Percentiles rank a stretch among this genome's conserved stretches.
Conservation (phyloP, 2,797 vertebrate genomes). For the Spheniscus humboldti region DNA sequence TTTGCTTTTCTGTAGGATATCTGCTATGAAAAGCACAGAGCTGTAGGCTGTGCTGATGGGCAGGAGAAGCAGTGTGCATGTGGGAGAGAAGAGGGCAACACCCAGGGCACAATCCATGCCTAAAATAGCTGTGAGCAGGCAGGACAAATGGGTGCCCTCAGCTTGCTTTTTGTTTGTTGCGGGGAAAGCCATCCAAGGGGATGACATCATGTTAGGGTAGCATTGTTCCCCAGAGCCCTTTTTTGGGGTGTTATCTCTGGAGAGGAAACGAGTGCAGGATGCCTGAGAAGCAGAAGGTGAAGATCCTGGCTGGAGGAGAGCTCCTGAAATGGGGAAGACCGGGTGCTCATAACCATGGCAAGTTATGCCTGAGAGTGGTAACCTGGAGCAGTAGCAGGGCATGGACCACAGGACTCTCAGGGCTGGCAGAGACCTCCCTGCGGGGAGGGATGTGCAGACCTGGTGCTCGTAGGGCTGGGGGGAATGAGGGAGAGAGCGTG, state of each 20-base stretch:
- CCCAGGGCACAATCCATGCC: neutral
- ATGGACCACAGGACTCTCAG: neutral
- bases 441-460: accelerated
- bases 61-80: accelerated
- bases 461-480: neutral
- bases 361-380: neutral
- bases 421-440: neutral
- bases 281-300: neutral
- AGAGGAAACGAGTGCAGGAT: neutral
- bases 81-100: neutral
- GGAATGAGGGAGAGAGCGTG: neutral
- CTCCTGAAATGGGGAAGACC: neutral
- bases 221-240: neutral
- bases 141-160: neutral
- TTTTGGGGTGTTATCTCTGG: neutral
- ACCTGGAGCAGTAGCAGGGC: neutral
- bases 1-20: neutral
- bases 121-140: neutral
- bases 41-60: neutral
- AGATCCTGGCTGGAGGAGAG: neutral
- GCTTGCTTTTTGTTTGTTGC: neutral
- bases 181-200: neutral
- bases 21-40: neutral
- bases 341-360: neutral
- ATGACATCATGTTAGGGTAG: accelerated